phyloP scores from a whole-genome alignment of 1,140 invertebrate species.

The Megalopta genalis region DNA sequence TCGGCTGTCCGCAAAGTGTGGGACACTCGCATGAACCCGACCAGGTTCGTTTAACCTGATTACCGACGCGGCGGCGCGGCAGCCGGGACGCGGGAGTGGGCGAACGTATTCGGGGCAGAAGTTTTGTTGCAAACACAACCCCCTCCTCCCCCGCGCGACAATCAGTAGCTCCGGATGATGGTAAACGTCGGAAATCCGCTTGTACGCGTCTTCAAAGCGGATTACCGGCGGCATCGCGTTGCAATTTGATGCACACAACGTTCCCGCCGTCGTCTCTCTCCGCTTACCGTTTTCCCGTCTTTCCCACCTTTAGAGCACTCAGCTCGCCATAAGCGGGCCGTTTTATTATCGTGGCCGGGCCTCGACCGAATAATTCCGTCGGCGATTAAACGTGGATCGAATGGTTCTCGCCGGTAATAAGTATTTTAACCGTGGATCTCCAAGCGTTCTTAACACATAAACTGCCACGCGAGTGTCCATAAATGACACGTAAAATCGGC shows the following conservation, averaged over 20 bases:
- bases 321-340: no score
- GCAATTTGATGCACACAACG: not conserved
- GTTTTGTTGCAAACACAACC: conserved; percentile 49
- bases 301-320: not conserved
- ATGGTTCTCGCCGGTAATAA: not conserved
- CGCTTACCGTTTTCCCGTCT: not conserved
- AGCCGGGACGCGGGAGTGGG: not conserved
- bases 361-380: no score
- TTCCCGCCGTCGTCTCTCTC: not conserved
- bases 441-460: no score
- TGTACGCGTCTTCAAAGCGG: conserved; percentile 14
- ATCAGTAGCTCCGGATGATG: not conserved
- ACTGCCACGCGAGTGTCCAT: no score
- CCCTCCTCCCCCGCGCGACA: not conserved
- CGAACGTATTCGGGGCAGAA: conserved; percentile 48
- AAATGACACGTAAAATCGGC: no score
- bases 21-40: conserved; percentile 34
- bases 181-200: conserved; percentile 40
- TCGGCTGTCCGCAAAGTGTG: conserved; percentile 35
- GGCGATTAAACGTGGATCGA: not conserved
- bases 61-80: conserved; percentile 1
- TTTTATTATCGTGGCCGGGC: no score
- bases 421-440: not conserved
- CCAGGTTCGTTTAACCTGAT: conserved; percentile 48
- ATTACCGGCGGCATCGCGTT: conserved; percentile 16